phyloP scores from a whole-genome alignment of 1,140 invertebrate genomes.

The Drosophila malerkotliana region DNA sequence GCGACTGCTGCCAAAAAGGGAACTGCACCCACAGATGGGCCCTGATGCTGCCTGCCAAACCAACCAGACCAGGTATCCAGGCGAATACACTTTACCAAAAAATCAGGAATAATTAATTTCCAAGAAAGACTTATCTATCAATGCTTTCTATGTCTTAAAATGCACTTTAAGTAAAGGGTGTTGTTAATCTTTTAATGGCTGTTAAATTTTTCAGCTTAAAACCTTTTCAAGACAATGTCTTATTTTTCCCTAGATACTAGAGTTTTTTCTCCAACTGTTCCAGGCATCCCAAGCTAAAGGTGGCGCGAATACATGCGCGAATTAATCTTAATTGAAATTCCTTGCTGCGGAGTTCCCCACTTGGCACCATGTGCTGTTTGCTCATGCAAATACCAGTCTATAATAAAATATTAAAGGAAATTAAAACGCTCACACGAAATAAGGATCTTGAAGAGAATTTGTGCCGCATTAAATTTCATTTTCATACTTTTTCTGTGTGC shows the following conservation, averaged over 20 bases:
- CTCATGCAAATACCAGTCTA: conserved; percentile 24
- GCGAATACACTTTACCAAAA: neutral
- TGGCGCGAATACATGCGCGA: conserved; percentile 65
- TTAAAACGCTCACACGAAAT: conserved; percentile 60
- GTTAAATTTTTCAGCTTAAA: too few species aligned
- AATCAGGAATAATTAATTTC: neutral
- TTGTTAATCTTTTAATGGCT: too few species aligned
- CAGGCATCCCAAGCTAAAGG: conserved; percentile 8
- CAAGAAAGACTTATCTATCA: neutral
- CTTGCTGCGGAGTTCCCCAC: conserved; percentile 54
- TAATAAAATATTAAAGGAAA: conserved; percentile 73
- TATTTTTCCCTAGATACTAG: neutral
- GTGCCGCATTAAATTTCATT: conserved; percentile 63
- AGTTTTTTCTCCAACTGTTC: neutral
- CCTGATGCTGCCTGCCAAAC: conserved; percentile 30
- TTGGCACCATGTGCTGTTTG: conserved; percentile 49
- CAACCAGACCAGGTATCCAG: conserved; percentile 13
- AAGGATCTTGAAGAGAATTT: conserved; percentile 58
- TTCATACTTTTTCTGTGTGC: conserved; percentile 32
- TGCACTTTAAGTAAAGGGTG: neutral
- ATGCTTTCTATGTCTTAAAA: neutral
- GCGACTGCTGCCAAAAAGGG: conserved; percentile 56
- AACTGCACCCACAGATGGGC: conserved; percentile 21
- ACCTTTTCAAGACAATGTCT: neutral
- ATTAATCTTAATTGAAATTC: conserved; percentile 83